Conservation (phyloP, 2,797 vertebrate genomes). For the Tamandua tetradactyla region DNA sequence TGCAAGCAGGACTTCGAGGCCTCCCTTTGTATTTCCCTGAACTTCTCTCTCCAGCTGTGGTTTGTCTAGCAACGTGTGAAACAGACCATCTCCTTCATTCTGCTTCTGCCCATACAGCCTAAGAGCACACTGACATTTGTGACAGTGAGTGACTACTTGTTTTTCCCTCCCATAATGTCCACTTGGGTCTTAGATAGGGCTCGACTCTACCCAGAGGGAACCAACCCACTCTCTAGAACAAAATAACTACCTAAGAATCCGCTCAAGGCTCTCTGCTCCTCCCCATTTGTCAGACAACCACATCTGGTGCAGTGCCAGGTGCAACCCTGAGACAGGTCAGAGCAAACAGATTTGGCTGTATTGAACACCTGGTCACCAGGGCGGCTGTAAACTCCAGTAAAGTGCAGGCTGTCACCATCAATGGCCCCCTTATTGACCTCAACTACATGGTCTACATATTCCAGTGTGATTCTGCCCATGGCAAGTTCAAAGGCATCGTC, state of each 20-base stretch:
- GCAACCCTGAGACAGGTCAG: no score
- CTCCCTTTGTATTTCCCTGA: background rate
- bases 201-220: background rate
- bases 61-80: background rate
- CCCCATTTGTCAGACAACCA: no score
- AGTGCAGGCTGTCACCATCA: no score
- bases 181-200: accelerated
- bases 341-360: no score
- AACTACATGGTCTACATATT: no score
- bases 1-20: background rate
- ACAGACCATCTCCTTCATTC: background rate
- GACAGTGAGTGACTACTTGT: background rate
- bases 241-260: background rate
- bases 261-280: background rate
- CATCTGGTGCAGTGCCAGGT: no score
- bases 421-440: no score
- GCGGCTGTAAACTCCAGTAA: no score
- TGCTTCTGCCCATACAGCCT: background rate
- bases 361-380: no score
- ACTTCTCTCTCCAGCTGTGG: background rate
- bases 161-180: background rate
- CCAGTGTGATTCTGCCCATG: no score
- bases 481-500: no score
- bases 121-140: accelerated
- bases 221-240: background rate